These are phyloP conservation scores for Bathynomus jamesi DNA, from an alignment of 1,140 invertebrate genomes.

Conservation along the genomic window DNA sequence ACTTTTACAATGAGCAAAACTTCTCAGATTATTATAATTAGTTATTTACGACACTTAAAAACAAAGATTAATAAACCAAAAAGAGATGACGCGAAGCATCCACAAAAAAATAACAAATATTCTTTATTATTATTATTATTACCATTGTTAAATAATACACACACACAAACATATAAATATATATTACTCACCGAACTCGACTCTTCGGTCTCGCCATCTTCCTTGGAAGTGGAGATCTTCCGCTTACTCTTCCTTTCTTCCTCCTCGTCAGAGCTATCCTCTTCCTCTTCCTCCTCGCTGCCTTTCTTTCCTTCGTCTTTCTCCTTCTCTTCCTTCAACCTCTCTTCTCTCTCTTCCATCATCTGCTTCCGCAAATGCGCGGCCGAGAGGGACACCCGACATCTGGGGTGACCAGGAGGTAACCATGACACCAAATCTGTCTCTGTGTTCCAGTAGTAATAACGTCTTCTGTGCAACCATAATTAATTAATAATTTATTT, in stretches of 20 bases:
- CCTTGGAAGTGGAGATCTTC: not conserved
- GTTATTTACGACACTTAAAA: no score
- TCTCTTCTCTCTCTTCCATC: constrained; percentile 42
- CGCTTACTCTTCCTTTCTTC: constrained; percentile 9
- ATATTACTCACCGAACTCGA: not conserved
- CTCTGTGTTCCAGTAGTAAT: constrained; percentile 90
- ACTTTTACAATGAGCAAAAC: no score
- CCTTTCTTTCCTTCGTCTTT: constrained; percentile 39
- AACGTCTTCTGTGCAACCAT: constrained; percentile 51
- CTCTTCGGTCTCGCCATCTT: not conserved
- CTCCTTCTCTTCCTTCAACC: constrained; percentile 28
- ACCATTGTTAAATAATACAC: no score
- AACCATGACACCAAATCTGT: constrained; percentile 92
- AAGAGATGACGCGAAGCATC: no score
- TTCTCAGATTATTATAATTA: no score
- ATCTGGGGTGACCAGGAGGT: constrained; percentile 83
- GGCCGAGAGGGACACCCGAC: constrained; percentile 68
- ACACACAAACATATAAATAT: not conserved
- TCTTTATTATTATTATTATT: no score
- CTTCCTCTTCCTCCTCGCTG: constrained; percentile 27
- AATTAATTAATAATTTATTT: no score
- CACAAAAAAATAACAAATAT: no score
- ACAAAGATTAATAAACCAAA: no score
- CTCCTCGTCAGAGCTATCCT: not conserved
- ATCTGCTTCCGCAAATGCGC: constrained; percentile 56